phyloP scores from a whole-genome alignment of 2,797 vertebrate genomes.

The Geotrypetes seraphini region DNA sequence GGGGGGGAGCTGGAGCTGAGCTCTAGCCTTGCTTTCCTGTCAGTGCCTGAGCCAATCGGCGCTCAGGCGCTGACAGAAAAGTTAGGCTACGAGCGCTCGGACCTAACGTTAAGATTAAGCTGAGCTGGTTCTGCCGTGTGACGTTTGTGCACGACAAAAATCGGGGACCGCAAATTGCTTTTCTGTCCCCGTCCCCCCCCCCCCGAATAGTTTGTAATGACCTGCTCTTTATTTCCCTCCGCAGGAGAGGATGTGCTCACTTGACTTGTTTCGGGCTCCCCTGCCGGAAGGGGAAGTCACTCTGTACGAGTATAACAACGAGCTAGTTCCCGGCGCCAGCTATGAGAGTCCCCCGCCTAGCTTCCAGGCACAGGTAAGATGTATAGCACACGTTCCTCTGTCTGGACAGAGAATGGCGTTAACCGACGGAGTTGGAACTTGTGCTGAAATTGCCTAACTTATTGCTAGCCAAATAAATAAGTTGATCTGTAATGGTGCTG shows the following conservation, averaged over 20 bases:
- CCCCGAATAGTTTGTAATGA: background rate
- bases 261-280: constrained; percentile 71
- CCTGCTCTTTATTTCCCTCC: background rate
- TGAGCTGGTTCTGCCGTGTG: background rate
- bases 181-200: background rate
- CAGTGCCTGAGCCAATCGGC: too few relatives aligned
- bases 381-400: background rate
- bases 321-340: constrained; percentile 54
- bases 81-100: too few relatives aligned
- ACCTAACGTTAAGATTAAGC: too few relatives aligned
- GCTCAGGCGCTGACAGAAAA: too few relatives aligned
- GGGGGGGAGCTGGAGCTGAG: too few relatives aligned
- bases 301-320: constrained; percentile 79
- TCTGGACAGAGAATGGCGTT: too few relatives aligned
- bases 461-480: too few relatives aligned
- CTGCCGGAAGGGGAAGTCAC: constrained; percentile 57
- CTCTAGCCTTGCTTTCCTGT: too few relatives aligned
- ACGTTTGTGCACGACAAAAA: background rate
- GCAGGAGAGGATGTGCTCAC: constrained; percentile 61
- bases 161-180: background rate
- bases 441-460: background rate
- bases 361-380: constrained; percentile 57
- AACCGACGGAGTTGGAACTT: too few relatives aligned
- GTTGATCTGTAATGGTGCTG: fast-evolving
- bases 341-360: constrained; percentile 45